Percentiles rank a stretch among this genome's conserved stretches.
phyloP scores from a whole-genome alignment of 1,140 invertebrate species.

The Octopus sinensis region DNA sequence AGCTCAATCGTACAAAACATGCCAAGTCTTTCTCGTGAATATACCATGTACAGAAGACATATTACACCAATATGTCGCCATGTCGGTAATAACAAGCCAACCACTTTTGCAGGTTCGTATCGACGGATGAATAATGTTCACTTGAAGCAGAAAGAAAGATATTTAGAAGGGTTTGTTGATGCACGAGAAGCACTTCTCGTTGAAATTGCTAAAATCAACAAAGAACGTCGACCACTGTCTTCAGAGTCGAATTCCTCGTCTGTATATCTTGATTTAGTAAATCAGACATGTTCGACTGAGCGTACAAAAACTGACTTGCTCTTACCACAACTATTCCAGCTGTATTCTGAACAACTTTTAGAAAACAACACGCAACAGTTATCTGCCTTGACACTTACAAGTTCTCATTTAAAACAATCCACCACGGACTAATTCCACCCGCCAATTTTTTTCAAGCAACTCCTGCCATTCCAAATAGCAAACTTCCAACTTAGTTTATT shows the following conservation, averaged over 20 bases:
- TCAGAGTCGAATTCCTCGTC: slow-evolving; percentile 22
- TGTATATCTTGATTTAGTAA: slow-evolving; percentile 32
- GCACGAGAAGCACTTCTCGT: slow-evolving; percentile 41
- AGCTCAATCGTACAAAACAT: background rate
- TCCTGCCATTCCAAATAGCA: background rate
- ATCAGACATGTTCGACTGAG: slow-evolving; percentile 37
- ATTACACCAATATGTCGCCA: slow-evolving; percentile 31
- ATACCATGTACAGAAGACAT: slow-evolving; percentile 41
- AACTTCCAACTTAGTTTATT: too few relatives aligned
- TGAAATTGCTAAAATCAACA: slow-evolving; percentile 35
- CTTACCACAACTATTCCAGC: slow-evolving; percentile 43
- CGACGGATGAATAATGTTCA: slow-evolving; percentile 14
- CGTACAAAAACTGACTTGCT: slow-evolving; percentile 24
- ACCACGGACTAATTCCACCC: background rate
- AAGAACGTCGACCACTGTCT: slow-evolving; percentile 27
- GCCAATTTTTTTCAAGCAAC: background rate
- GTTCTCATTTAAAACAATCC: background rate
- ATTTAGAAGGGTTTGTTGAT: slow-evolving; percentile 36
- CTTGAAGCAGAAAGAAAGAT: slow-evolving; percentile 29
- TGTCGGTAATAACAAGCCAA: slow-evolving; percentile 18
- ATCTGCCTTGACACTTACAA: background rate
- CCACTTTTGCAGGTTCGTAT: slow-evolving; percentile 18
- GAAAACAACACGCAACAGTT: background rate
- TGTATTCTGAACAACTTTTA: slow-evolving; percentile 43
- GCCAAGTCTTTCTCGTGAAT: slow-evolving; percentile 39